Evolutionary conservation across 2,888 invertebrate species (phyloP).

Genomic region (Meteorus cinctellus): DNA sequence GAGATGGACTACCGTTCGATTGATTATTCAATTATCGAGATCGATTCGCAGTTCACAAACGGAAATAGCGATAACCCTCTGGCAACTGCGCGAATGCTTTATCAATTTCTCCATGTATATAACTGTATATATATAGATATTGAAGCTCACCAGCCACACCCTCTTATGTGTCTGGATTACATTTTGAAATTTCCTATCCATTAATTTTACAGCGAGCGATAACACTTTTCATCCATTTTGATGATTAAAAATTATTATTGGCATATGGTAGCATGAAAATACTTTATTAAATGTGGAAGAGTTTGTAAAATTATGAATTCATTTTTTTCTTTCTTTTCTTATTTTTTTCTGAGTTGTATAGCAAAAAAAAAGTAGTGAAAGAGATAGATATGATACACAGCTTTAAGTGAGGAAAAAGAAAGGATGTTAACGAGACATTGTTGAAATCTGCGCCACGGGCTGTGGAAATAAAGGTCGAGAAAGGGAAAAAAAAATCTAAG

Average conservation of each 20-base stretch:
- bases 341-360: background rate
- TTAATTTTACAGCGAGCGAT: slow-evolving; percentile 49
- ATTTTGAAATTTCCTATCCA: slow-evolving; percentile 65
- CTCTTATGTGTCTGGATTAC: slow-evolving; percentile 53
- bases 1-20: slow-evolving; percentile 53
- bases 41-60: slow-evolving; percentile 60
- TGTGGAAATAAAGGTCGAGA: slow-evolving; percentile 31
- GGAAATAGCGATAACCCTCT: slow-evolving; percentile 65
- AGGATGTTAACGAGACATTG: slow-evolving; percentile 16
- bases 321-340: background rate
- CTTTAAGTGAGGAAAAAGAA: background rate
- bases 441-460: slow-evolving; percentile 18
- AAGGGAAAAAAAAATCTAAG: slow-evolving; percentile 21
- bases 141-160: slow-evolving; percentile 15
- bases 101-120: slow-evolving; percentile 19
- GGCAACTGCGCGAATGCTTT: slow-evolving; percentile 26
- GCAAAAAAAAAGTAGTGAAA: background rate
- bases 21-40: slow-evolving; percentile 71
- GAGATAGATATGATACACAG: background rate
- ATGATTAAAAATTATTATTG: slow-evolving; percentile 13
- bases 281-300: background rate
- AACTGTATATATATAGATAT: background rate
- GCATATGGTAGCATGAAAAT: background rate
- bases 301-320: background rate
- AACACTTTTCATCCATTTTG: slow-evolving; percentile 7